Evolutionary conservation across 2,888 invertebrate species (phyloP).

Genomic region (Campoletis raptor): DNA sequence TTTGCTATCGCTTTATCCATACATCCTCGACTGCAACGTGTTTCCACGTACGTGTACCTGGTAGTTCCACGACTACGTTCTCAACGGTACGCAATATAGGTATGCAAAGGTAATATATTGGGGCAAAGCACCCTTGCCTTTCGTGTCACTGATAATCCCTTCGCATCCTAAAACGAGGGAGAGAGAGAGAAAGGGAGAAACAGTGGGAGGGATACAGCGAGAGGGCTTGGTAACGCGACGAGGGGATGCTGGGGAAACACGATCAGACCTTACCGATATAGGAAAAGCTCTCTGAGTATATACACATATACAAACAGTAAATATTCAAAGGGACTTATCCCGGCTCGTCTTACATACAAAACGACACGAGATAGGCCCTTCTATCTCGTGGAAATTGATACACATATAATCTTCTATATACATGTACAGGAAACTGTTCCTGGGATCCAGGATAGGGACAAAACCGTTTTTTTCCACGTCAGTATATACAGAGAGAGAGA

Average conservation of each 20-base stretch:
- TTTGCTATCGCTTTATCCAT: slow-evolving; percentile 24
- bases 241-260: slow-evolving; percentile 80
- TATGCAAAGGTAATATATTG: slow-evolving; percentile 10
- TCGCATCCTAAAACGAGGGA: slow-evolving; percentile 20
- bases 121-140: slow-evolving; percentile 25
- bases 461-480: slow-evolving; percentile 3
- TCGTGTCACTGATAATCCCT: slow-evolving; percentile 47
- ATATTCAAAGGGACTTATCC: slow-evolving; percentile 7
- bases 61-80: slow-evolving; percentile 4
- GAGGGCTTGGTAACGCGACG: background rate
- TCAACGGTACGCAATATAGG: background rate
- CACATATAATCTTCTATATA: background rate
- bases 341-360: background rate
- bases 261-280: slow-evolving; percentile 75
- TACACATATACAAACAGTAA: background rate
- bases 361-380: background rate
- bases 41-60: slow-evolving; percentile 28
- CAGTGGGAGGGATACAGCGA: slow-evolving; percentile 44
- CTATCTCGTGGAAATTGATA: background rate
- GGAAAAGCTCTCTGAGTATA: slow-evolving; percentile 24
- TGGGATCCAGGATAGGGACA: background rate
- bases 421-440: slow-evolving; percentile 4
- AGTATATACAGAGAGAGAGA: slow-evolving; percentile 2
- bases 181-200: slow-evolving; percentile 8
- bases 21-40: slow-evolving; percentile 30